Evolutionary conservation across 2,888 invertebrate genomes (phyloP), one percentile per base, ranked within the genome.

Genomic region (Eumacrocentrus americanus): DNA sequence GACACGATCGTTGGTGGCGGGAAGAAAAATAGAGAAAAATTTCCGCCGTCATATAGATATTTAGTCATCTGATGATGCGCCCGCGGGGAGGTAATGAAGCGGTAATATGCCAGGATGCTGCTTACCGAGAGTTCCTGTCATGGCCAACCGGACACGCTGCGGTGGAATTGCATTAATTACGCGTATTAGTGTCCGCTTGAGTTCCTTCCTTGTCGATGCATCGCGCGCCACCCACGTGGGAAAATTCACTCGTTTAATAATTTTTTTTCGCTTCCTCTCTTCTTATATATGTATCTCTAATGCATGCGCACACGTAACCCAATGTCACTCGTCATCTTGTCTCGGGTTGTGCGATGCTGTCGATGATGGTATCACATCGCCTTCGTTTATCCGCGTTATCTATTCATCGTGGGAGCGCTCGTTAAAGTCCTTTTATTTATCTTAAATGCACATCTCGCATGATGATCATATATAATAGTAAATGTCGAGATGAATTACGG

Each of bases 81-180:
- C 46, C 58, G 64, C 61, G 66, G 66, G 65, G 63, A 66, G 66
- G 65, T 69, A 75, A 72, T 66, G 72, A 73, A 67, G 70, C 73
- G 63, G 62, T 66, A 63, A 71, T 29, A 29, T 68, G 69, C 67
- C 59, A 61, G 48, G 64, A 65, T 62, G 61, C 63, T 60, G 68
- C 68, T 72, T 72, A 54, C n/a, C 40, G 18, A 42, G 51, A 55
- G 56, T 54, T 59, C 44, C 54, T 58, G 67, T 67, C 67, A 67
- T 58, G 66, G 64, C 56, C 67, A 59, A 63, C 54, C 60, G 46
- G 64, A 66, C 62, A 60, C 63, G 61, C 55, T 61, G 62, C 60
- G 61, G 62, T 67, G 66, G 65, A 70, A 72, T 73, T 70, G 69
- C 69, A 75, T 77, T 77, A 75, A 77, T 76, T 76, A 76, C 71